phyloP scores from a whole-genome alignment of 2,888 invertebrate species.

The Clanis bilineata region DNA sequence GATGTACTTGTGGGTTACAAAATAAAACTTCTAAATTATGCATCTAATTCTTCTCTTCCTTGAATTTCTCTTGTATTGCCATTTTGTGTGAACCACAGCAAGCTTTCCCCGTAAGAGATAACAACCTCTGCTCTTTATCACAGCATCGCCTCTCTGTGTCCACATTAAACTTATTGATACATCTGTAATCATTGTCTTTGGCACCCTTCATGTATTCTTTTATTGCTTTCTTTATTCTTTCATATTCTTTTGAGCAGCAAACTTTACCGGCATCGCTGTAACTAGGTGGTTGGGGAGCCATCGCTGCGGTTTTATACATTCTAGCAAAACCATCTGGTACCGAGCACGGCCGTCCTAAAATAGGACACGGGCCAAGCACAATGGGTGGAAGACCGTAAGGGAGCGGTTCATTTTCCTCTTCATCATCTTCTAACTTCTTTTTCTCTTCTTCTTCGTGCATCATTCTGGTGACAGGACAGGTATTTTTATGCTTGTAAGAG shows the following conservation, averaged over 20 bases:
- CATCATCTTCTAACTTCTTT: constrained; percentile 59
- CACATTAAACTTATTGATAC: constrained; percentile 64
- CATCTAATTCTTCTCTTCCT: constrained; percentile 44
- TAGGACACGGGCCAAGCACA: constrained; percentile 71
- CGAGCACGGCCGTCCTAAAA: constrained; percentile 69
- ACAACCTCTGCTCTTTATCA: constrained; percentile 65
- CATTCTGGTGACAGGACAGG: constrained; percentile 61
- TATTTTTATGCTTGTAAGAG: constrained; percentile 61
- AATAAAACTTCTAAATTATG: constrained; percentile 66
- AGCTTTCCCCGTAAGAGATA: constrained; percentile 58
- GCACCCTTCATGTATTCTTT: constrained; percentile 66
- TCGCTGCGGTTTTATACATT: constrained; percentile 66
- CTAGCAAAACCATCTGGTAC: constrained; percentile 72
- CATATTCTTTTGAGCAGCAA: constrained; percentile 73
- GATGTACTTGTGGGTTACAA: constrained; percentile 66
- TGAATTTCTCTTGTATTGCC: constrained; percentile 63
- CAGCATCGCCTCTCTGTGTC: constrained; percentile 73
- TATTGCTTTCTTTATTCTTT: constrained; percentile 70
- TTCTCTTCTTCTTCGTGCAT: constrained; percentile 56
- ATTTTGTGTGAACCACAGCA: constrained; percentile 73
- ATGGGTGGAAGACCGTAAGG: constrained; percentile 75
- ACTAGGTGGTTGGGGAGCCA: constrained; percentile 59
- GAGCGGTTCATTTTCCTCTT: constrained; percentile 61
- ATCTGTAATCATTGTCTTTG: constrained; percentile 65
- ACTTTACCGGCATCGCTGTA: constrained; percentile 71